phyloP scores from a whole-genome alignment of 2,888 invertebrate species.

The Mycalesis mineus region DNA sequence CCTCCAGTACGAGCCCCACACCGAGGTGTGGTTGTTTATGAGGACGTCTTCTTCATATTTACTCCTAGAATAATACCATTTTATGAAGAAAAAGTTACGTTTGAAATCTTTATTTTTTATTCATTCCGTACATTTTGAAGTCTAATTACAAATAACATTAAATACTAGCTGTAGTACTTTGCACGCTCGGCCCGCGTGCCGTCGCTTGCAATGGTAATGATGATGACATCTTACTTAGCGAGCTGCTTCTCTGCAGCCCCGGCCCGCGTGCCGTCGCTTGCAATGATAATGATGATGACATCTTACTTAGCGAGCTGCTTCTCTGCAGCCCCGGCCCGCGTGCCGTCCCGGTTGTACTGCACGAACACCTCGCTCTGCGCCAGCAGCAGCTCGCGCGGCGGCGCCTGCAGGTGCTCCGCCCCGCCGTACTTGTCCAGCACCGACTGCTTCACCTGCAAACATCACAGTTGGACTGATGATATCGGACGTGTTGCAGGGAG shows the following conservation, averaged over 20 bases:
- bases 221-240: slow-evolving; percentile 78
- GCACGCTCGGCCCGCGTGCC: too few relatives aligned
- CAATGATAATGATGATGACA: too few relatives aligned
- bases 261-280: too few relatives aligned
- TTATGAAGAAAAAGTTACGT: too few relatives aligned
- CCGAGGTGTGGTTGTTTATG: slow-evolving; percentile 94
- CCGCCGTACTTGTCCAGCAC: slow-evolving; percentile 97
- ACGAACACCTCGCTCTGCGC: slow-evolving; percentile 98
- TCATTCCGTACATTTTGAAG: too few relatives aligned
- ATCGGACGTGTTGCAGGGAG: too few relatives aligned
- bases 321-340: slow-evolving; percentile 91
- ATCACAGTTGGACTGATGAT: background rate
- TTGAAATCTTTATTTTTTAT: background rate
- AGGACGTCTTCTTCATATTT: slow-evolving; percentile 96
- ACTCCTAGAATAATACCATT: slow-evolving; percentile 76
- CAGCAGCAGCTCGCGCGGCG: slow-evolving; percentile 91
- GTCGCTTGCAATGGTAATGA: too few relatives aligned
- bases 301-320: slow-evolving; percentile 87
- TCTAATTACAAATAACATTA: too few relatives aligned
- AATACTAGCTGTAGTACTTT: too few relatives aligned
- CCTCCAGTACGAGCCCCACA: slow-evolving; percentile 98
- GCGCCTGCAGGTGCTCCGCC: slow-evolving; percentile 91
- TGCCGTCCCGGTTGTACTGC: slow-evolving; percentile 96
- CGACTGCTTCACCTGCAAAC: slow-evolving; percentile 83
- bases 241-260: too few relatives aligned